Percentiles rank a stretch among this genome's conserved stretches.
phyloP scores from a whole-genome alignment of 1,140 invertebrate genomes.

The Xylocopa sonorina region DNA sequence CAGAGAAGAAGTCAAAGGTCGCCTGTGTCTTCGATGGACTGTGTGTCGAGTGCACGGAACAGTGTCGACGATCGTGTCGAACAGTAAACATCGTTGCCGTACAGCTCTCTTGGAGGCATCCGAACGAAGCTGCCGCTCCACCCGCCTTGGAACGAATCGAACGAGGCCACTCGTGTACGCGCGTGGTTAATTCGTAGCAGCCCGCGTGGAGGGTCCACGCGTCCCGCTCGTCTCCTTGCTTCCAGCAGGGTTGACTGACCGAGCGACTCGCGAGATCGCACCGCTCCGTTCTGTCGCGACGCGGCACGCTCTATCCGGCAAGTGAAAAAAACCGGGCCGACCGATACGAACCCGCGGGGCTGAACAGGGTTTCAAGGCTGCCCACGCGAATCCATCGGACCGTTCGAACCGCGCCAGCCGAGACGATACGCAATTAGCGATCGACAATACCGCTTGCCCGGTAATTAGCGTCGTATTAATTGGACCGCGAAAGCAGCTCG shows the following conservation, averaged over 20 bases:
- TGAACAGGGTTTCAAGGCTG: not conserved
- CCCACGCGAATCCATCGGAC: constrained; percentile 23
- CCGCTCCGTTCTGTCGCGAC: constrained; percentile 14
- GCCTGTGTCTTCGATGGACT: no score
- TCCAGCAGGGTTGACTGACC: constrained; percentile 60
- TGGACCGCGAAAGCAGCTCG: constrained; percentile 38
- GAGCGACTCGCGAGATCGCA: constrained; percentile 54
- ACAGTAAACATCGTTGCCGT: no score
- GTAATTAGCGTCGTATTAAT: constrained; percentile 48
- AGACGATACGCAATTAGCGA: constrained; percentile 32
- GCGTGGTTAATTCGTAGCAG: constrained; percentile 51
- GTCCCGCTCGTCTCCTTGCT: constrained; percentile 16
- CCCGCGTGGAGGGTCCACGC: constrained; percentile 30
- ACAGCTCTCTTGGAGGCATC: no score
- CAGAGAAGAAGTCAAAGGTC: no score
- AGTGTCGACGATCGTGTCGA: no score
- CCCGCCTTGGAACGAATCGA: constrained; percentile 50
- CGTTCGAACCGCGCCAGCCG: not conserved
- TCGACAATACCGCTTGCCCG: constrained; percentile 27
- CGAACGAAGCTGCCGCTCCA: constrained; percentile 25
- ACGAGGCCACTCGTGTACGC: constrained; percentile 46
- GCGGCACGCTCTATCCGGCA: no score
- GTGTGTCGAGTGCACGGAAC: no score
- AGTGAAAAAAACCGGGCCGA: not conserved
- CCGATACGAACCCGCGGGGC: no score